Evolutionary conservation across 2,797 vertebrate genomes (phyloP).

Genomic region (Podargus strigoides): DNA sequence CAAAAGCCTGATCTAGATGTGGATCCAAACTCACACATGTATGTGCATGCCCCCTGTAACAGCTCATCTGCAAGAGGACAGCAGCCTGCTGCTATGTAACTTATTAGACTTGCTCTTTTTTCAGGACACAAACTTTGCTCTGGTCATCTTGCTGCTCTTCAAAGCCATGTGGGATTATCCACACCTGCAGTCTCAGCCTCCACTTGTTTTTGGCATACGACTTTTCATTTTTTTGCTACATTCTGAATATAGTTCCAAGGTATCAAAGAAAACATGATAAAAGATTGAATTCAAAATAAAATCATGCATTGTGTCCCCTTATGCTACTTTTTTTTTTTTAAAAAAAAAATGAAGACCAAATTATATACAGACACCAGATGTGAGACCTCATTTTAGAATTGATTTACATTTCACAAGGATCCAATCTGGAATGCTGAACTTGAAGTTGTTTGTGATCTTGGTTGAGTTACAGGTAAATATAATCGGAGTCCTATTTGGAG

Average conservation of each 20-base stretch:
- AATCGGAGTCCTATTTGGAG: not conserved
- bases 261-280: not conserved
- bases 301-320: fast-evolving
- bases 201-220: not conserved
- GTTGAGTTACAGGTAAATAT: not conserved
- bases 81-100: fast-evolving
- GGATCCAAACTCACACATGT: fast-evolving
- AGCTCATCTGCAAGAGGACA: not conserved
- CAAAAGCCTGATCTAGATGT: not conserved
- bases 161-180: not conserved
- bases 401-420: not conserved
- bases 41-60: fast-evolving
- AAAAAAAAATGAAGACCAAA: not conserved
- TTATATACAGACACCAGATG: fast-evolving
- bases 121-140: not conserved
- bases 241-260: not conserved
- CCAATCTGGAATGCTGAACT: not conserved
- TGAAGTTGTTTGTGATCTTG: not conserved
- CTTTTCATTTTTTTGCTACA: not conserved
- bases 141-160: not conserved
- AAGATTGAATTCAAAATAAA: not conserved
- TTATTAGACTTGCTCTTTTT: not conserved
- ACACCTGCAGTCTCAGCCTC: not conserved
- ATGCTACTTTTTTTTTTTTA: not conserved
- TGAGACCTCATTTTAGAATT: not conserved